Conservation (phyloP, 2,113 vertebrate genomes). For the Onychostoma macrolepis region DNA sequence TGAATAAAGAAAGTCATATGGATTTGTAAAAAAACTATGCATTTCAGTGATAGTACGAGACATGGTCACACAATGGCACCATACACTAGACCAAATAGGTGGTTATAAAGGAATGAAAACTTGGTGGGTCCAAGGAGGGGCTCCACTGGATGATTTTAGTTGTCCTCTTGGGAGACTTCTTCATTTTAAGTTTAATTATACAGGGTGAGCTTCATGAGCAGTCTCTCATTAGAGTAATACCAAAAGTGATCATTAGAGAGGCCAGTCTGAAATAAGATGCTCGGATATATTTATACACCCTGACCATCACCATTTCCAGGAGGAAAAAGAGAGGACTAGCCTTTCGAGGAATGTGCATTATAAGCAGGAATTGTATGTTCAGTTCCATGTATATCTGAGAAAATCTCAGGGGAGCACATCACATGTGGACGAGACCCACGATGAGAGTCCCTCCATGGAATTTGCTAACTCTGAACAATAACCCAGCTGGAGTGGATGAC, state of each 20-base stretch:
- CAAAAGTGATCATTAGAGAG: conserved; percentile 64
- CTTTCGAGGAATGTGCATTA: conserved; percentile 40
- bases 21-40: background rate
- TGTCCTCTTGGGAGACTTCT: conserved; percentile 40
- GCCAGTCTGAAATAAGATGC: conserved; percentile 58
- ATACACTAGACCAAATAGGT: background rate
- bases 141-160: conserved; percentile 33
- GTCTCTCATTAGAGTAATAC: conserved; percentile 63
- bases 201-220: conserved; percentile 57
- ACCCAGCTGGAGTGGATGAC: background rate
- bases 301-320: conserved; percentile 2
- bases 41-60: background rate
- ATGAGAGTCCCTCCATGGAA: background rate
- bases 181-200: conserved; percentile 57
- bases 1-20: background rate
- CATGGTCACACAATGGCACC: background rate
- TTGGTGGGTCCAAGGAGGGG: conserved; percentile 41
- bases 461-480: conserved; percentile 5
- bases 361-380: conserved; percentile 37
- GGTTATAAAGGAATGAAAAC: conserved; percentile 14
- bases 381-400: conserved; percentile 8
- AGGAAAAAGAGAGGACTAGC: background rate
- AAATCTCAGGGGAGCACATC: background rate
- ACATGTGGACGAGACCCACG: conserved; percentile 9
- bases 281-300: conserved; percentile 47